phyloP scores from a whole-genome alignment of 2,113 vertebrate species.

The Ochotona princeps region DNA sequence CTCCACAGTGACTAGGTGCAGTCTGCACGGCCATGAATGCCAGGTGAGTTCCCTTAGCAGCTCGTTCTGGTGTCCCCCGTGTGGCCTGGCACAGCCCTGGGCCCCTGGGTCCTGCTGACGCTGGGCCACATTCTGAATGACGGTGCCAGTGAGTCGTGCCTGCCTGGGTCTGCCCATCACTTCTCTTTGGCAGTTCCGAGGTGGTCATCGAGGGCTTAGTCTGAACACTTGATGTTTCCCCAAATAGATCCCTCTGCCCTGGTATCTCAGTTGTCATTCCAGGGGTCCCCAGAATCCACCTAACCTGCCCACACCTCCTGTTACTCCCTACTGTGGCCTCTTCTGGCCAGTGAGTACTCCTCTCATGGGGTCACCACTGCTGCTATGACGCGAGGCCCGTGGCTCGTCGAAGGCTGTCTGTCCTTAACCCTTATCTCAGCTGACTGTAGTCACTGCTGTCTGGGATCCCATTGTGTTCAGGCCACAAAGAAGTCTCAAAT shows the following conservation, averaged over 20 bases:
- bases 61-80: neutral
- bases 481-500: neutral
- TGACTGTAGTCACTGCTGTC: neutral
- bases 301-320: rapidly evolving
- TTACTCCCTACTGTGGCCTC: neutral
- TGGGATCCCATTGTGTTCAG: neutral
- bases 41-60: neutral
- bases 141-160: neutral
- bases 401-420: no score
- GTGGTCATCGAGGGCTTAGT: neutral
- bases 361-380: neutral
- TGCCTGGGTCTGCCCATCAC: neutral
- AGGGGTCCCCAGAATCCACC: neutral
- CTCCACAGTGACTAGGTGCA: slow-evolving; percentile 8
- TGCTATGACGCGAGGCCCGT: neutral
- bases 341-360: neutral
- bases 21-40: neutral
- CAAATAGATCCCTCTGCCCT: neutral
- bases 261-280: neutral
- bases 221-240: neutral
- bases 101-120: neutral
- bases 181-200: neutral
- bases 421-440: neutral
- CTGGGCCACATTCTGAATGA: neutral
- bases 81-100: neutral